phyloP scores from a whole-genome alignment of 2,797 vertebrate species.

The Sebastes vulpes region DNA sequence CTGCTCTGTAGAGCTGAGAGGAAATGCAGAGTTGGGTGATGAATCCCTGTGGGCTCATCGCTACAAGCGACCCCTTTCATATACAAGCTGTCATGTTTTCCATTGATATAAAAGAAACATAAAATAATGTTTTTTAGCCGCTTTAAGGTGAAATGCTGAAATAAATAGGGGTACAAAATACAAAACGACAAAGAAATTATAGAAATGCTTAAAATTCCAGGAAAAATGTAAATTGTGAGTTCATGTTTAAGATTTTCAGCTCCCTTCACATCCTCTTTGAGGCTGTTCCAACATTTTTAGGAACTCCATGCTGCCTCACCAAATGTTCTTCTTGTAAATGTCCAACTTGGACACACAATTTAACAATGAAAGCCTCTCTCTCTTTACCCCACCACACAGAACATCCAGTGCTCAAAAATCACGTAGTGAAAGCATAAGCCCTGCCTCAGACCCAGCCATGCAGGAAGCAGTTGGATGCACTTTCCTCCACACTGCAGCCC shows the following conservation, averaged over 20 bases:
- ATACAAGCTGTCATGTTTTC: not conserved
- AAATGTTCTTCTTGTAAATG: conserved; percentile 18
- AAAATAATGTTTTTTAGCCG: not conserved
- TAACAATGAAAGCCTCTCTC: too few species aligned
- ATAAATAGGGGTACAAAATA: not conserved
- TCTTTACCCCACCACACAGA: too few species aligned
- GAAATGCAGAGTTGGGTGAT: not conserved
- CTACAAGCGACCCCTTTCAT: not conserved
- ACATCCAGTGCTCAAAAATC: too few species aligned
- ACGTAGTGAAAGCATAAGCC: fast-evolving
- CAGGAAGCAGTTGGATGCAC: not conserved
- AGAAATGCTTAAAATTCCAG: not conserved
- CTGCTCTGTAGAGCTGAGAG: not conserved
- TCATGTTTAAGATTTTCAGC: not conserved
- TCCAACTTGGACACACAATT: not conserved
- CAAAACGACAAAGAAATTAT: not conserved
- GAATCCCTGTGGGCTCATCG: not conserved
- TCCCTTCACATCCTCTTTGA: not conserved
- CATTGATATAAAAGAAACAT: not conserved
- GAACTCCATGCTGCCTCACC: not conserved
- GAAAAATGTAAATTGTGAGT: not conserved
- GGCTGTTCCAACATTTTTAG: not conserved
- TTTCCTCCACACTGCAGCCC: not conserved
- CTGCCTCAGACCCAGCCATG: too few species aligned
- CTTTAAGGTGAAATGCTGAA: not conserved